Evolutionary conservation across 2,797 vertebrate species (phyloP).

Genomic region (Lutra lutra): DNA sequence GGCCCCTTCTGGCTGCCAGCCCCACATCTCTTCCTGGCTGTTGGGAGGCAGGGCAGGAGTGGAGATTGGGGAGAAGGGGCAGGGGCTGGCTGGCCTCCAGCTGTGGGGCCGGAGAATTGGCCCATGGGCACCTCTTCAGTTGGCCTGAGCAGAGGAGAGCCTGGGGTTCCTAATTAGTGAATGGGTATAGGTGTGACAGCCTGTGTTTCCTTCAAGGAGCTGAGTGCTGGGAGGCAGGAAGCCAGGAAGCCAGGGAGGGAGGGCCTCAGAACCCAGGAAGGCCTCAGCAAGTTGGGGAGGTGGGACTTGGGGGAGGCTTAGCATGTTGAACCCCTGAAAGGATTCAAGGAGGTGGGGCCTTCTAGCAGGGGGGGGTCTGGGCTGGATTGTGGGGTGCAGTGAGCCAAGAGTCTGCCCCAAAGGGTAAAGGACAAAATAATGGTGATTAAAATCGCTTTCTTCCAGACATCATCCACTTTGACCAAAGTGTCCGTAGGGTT

Average conservation of each 20-base stretch:
- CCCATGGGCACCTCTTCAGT: background rate
- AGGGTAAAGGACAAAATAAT: background rate
- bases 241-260: background rate
- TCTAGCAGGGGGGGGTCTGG: background rate
- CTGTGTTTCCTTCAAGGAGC: slow-evolving; percentile 54
- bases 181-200: slow-evolving; percentile 60
- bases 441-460: background rate
- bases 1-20: slow-evolving; percentile 70
- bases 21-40: slow-evolving; percentile 73
- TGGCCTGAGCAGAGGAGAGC: background rate
- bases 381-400: background rate
- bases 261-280: background rate
- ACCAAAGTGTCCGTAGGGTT: background rate
- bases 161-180: slow-evolving; percentile 73
- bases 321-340: background rate
- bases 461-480: background rate
- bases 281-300: background rate
- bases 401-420: background rate
- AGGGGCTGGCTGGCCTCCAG: slow-evolving; percentile 63
- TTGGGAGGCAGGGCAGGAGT: slow-evolving; percentile 65
- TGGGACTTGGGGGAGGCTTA: background rate
- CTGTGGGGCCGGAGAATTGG: slow-evolving; percentile 43
- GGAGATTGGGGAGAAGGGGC: slow-evolving; percentile 47
- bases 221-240: background rate
- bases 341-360: background rate